These are phyloP conservation scores for Acleris emargana DNA, from an alignment of 2,888 invertebrate genomes.

Conservation along the genomic window DNA sequence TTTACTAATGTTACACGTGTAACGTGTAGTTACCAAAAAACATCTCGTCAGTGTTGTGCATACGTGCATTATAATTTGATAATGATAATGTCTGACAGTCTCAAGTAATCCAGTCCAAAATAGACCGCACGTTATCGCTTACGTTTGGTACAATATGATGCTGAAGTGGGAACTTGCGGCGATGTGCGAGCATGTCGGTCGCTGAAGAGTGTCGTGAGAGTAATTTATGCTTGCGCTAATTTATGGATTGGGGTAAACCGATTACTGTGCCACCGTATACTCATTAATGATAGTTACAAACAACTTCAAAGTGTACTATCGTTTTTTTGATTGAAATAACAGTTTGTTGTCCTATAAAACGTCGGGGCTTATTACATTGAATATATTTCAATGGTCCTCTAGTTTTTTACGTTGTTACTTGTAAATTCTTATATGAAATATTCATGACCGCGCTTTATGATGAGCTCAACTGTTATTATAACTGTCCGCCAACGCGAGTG, in stretches of 20 bases:
- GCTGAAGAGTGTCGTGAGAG: conserved; percentile 23
- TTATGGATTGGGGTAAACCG: conserved; percentile 33
- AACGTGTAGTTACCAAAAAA: too few species aligned
- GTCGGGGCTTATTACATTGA: conserved; percentile 3
- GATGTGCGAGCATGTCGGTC: conserved; percentile 16
- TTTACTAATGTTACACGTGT: too few species aligned
- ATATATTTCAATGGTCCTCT: conserved; percentile 15
- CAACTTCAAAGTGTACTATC: conserved; percentile 9
- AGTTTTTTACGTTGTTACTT: conserved; percentile 41
- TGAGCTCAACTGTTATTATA: conserved; percentile 62
- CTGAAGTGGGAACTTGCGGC: conserved; percentile 9
- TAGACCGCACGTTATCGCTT: neutral
- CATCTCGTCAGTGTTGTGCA: too few species aligned
- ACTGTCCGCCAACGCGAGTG: conserved; percentile 50
- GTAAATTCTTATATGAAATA: conserved; percentile 55
- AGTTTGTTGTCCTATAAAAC: conserved; percentile 16
- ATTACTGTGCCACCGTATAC: conserved; percentile 25
- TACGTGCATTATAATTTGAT: too few species aligned
- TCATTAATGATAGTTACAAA: neutral
- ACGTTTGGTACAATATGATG: neutral
- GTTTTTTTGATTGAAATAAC: conserved; percentile 19
- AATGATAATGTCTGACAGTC: too few species aligned
- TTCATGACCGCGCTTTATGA: conserved; percentile 54
- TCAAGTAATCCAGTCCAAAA: conserved; percentile 16
- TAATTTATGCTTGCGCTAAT: conserved; percentile 30